Evolutionary conservation across 1,140 invertebrate species (phyloP).

Genomic region (Zaprionus taronus): DNA sequence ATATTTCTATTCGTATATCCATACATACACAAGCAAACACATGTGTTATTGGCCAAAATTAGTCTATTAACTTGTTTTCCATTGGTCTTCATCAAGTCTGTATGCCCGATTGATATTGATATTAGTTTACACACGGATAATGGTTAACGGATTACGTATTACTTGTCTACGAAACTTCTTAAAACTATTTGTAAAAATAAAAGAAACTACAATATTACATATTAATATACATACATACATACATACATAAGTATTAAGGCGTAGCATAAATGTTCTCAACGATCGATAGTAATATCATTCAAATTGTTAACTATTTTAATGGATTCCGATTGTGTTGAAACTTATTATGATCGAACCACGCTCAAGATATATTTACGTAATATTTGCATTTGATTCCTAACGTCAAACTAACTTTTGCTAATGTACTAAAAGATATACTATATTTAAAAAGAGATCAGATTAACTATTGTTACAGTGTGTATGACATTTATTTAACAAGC

Average conservation of each 20-base stretch:
- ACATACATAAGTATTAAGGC: constrained; percentile 2
- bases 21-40: constrained; percentile 30
- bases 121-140: constrained; percentile 18
- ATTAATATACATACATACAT: not conserved
- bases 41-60: constrained; percentile 70
- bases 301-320: constrained; percentile 29
- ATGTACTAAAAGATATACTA: constrained; percentile 24
- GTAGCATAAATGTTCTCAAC: constrained; percentile 6
- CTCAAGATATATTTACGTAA: constrained; percentile 39
- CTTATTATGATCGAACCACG: not conserved
- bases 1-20: constrained; percentile 50
- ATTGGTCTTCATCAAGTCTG: constrained; percentile 60
- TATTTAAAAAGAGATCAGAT: constrained; percentile 13
- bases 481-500: constrained; percentile 59
- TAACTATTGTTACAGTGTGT: constrained; percentile 74
- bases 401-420: constrained; percentile 36
- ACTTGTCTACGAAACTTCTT: constrained; percentile 8
- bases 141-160: not conserved
- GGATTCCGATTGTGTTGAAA: constrained; percentile 2
- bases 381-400: constrained; percentile 52
- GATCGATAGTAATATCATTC: constrained; percentile 7
- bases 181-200: constrained; percentile 24
- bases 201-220: constrained; percentile 7
- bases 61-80: constrained; percentile 57
- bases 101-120: constrained; percentile 40